Base-by-base conservation (phyloP, 2,888 invertebrate genomes). In the Ypsolopha sequella region DNA sequence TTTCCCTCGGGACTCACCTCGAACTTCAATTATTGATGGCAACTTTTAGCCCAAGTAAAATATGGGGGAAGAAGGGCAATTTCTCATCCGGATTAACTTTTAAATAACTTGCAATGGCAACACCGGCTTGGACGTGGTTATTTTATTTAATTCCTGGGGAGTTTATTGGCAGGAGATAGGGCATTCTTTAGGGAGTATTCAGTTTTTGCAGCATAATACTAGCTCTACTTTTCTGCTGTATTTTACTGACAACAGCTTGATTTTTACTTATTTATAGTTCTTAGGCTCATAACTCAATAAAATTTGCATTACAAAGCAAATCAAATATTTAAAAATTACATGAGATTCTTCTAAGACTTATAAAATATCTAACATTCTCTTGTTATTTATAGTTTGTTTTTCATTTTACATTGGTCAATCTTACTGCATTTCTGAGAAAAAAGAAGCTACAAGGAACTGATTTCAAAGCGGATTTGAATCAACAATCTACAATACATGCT, bases 21-120 rank as follows among this genome's bases (percentile, higher is more conserved):
- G 68, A 70, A 74, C 75, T 84, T 85, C 81, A 86, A 85, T 84
- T 85, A 86, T 86, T 85, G 81, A 85, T 82, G 73, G 74, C 70
- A 79, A 84, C 77, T 84, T 75, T 80, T 80, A 80, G 76, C 80
- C 76, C 60, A 69, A 72, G 73, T 84, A 80, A 85, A 79, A 78
- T 81, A 84, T 80, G 73, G 74, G 73, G 73, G 74, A 68, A 67
- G 68, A 62, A 63, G 63, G 60, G 68, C 76, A 62, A 80, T 79
- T 79, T 80, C 68, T 80, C 77, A 78, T 71, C 62, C 67, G 68
- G 73, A 70, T 76, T 73, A 74, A 68, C 68, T 77, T 79, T 53
- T 73, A 75, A 78, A 76, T 70, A 75, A 73, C 70, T 69, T 67
- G 52, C 48, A 51, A 48, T 50, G 51, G 46, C 11, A 9, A 33